Evolutionary conservation across 2,113 vertebrate species (phyloP).

Genomic region (Lonchura striata): DNA sequence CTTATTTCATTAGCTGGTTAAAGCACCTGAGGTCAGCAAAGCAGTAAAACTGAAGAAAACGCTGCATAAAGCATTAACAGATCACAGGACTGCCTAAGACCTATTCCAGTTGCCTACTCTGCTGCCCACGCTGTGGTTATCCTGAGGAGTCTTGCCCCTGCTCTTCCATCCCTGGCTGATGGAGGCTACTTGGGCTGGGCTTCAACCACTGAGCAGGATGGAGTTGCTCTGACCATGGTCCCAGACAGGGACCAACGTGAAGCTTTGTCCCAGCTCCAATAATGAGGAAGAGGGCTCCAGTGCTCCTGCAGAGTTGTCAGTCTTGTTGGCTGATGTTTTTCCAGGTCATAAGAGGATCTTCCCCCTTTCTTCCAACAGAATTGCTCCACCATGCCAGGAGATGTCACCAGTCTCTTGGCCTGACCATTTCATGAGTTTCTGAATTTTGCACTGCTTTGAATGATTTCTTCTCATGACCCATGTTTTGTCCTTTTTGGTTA

Average conservation of each 20-base stretch:
- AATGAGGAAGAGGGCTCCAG: not conserved
- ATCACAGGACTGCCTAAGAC: not conserved
- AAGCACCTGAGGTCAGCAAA: not conserved
- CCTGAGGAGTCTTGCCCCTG: not conserved
- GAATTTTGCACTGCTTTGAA: not conserved
- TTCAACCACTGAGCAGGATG: rapidly evolving
- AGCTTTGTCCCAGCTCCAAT: not conserved
- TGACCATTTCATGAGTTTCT: not conserved
- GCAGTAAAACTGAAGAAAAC: not conserved
- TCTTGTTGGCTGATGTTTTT: not conserved
- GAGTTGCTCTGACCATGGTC: rapidly evolving
- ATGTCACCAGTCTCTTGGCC: not conserved
- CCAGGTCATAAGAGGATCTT: not conserved
- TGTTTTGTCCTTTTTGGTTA: not conserved
- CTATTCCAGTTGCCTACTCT: not conserved
- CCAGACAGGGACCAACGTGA: not conserved
- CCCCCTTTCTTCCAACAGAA: not conserved
- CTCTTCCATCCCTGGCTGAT: not conserved
- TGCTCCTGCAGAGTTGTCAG: rapidly evolving
- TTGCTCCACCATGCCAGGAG: not conserved
- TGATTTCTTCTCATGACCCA: rapidly evolving
- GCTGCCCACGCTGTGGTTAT: rapidly evolving
- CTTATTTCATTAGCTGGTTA: not conserved
- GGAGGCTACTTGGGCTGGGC: not conserved
- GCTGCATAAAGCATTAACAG: not conserved